These are phyloP conservation scores for Dynastes hyllus DNA, from an alignment of 2,888 invertebrate species.

Conservation along the genomic window DNA sequence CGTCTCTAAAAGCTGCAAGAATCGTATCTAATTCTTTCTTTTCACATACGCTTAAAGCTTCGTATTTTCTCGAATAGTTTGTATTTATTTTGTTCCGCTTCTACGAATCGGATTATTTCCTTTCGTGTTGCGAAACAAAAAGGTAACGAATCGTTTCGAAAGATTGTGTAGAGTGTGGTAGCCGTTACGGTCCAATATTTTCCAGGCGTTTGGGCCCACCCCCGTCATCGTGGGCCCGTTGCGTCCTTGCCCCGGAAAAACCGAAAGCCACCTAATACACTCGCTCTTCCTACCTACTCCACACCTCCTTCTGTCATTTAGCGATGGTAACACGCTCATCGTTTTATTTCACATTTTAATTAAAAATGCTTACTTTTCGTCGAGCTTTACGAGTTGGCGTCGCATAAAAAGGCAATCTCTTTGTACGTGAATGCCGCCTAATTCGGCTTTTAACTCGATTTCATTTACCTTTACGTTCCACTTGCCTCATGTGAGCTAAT, in stretches of 20 bases:
- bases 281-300: no score
- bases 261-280: not conserved
- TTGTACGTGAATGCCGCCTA: constrained; percentile 51
- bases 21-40: not conserved
- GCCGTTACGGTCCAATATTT: constrained; percentile 32
- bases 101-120: constrained; percentile 21
- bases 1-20: not conserved
- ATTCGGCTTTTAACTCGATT: constrained; percentile 57
- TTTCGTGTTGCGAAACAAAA: constrained; percentile 22
- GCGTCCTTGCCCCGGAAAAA: no score
- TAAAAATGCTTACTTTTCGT: constrained; percentile 44
- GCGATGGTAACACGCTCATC: constrained; percentile 33
- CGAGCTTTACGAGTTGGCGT: constrained; percentile 35
- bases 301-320: not conserved
- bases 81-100: not conserved
- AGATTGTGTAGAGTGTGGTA: not conserved
- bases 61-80: not conserved
- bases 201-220: no score
- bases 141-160: constrained; percentile 7
- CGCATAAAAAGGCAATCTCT: constrained; percentile 43
- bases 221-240: no score
- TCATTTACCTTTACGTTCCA: constrained; percentile 56
- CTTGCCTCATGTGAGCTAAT: constrained; percentile 57
- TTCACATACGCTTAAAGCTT: not conserved
- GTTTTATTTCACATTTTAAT: constrained; percentile 47